Percentiles rank a stretch among this genome's conserved stretches.
Conservation (phyloP, 1,140 invertebrate species). For the Patella vulgata region DNA sequence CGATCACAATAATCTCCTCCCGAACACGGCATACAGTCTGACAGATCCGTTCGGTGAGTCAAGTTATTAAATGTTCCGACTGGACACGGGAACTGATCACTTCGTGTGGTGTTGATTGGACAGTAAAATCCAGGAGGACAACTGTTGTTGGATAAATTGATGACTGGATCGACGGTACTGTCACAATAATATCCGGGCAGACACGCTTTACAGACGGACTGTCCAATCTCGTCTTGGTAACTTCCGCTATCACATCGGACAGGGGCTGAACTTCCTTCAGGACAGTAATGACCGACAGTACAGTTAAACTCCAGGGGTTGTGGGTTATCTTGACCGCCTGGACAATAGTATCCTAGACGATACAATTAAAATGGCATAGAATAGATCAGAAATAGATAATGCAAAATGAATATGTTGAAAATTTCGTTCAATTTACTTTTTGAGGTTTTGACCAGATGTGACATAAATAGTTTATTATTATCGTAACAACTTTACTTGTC, state of each 20-base stretch:
- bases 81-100: conserved; percentile 54
- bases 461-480: no score
- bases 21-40: conserved; percentile 53
- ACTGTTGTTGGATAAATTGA: conserved; percentile 49
- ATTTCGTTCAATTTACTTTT: no score
- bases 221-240: conserved; percentile 56
- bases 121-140: conserved; percentile 59
- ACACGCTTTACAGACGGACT: conserved; percentile 52
- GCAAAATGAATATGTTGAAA: no score
- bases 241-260: conserved; percentile 48
- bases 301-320: conserved; percentile 52
- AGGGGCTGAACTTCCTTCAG: conserved; percentile 40
- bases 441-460: no score
- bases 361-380: no score
- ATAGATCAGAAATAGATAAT: no score
- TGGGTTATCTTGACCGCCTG: conserved; percentile 49
- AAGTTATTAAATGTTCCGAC: conserved; percentile 58
- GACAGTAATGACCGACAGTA: conserved; percentile 57
- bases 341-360: conserved; percentile 53
- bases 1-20: conserved; percentile 59
- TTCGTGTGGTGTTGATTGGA: conserved; percentile 47
- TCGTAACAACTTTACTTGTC: no score
- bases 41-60: conserved; percentile 41
- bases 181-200: conserved; percentile 61
- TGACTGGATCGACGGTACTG: conserved; percentile 50